Conservation (phyloP, 2,113 vertebrate species). For the Actinemys pallida region DNA sequence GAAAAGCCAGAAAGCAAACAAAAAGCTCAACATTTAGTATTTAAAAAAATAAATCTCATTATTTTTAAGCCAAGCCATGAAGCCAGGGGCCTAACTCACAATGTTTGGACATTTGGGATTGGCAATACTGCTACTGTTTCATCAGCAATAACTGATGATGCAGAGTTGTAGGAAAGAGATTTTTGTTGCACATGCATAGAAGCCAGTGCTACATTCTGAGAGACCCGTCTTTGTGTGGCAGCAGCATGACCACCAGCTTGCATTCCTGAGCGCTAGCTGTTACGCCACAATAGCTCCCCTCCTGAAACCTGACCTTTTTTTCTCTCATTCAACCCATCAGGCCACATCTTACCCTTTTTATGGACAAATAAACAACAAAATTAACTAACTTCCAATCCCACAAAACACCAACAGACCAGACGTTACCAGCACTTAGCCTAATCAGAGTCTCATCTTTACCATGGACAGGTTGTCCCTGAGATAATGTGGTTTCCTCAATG, state of each 20-base stretch:
- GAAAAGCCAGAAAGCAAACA: neutral
- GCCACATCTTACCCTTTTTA: rapidly evolving
- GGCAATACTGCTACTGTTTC: neutral
- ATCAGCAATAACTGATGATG: neutral
- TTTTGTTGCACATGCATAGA: neutral
- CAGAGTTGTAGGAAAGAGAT: neutral
- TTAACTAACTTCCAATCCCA: neutral
- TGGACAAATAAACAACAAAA: neutral
- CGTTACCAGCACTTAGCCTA: neutral
- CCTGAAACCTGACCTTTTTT: neutral
- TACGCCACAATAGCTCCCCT: neutral
- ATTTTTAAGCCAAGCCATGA: neutral
- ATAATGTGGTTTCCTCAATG: rapidly evolving
- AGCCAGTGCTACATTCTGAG: neutral
- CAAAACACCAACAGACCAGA: too few species aligned
- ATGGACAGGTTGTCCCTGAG: neutral
- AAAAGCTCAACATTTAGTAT: neutral
- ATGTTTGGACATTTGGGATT: neutral
- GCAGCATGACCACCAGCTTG: neutral
- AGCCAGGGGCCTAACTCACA: neutral
- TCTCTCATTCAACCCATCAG: neutral
- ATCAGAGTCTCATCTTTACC: rapidly evolving
- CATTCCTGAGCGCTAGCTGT: neutral
- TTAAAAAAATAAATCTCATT: neutral
- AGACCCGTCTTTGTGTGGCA: neutral